A percentile compares a stretch with the other conserved stretches of the same genome.
These are phyloP conservation scores for Meandrusa payeni DNA, from an alignment of 2,888 invertebrate genomes.

Conservation along the genomic window DNA sequence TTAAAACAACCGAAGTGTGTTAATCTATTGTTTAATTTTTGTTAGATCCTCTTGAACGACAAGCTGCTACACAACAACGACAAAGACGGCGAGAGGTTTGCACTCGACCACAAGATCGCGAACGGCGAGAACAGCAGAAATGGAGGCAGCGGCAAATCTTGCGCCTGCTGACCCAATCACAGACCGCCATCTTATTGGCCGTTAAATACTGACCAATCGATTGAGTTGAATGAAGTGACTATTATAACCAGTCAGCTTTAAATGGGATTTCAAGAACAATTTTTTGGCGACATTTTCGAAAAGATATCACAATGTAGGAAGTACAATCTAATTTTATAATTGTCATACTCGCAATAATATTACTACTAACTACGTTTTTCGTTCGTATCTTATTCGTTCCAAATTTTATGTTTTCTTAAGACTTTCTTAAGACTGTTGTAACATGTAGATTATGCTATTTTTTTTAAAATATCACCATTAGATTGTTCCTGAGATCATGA, in stretches of 20 bases:
- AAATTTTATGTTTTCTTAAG: too few relatives aligned
- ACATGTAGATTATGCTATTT: too few relatives aligned
- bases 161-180: constrained; percentile 80
- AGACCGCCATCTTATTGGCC: constrained; percentile 18
- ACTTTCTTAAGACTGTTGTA: too few relatives aligned
- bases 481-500: constrained; percentile 15
- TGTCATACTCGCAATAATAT: too few relatives aligned
- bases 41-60: constrained; percentile 89
- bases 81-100: constrained; percentile 85
- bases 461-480: too few relatives aligned
- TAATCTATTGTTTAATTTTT: constrained; percentile 26
- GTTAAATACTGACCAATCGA: constrained; percentile 12
- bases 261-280: constrained; percentile 6
- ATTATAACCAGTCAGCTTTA: constrained; percentile 4
- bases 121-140: constrained; percentile 70
- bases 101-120: constrained; percentile 80
- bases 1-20: too few relatives aligned
- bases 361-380: too few relatives aligned
- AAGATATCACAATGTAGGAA: too few relatives aligned
- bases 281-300: background rate
- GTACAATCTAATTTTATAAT: too few relatives aligned
- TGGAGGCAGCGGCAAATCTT: constrained; percentile 70
- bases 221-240: constrained; percentile 2
- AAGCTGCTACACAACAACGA: constrained; percentile 86
- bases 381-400: too few relatives aligned